phyloP scores from a whole-genome alignment of 2,797 vertebrate species.

The Halcyon chelicuti region DNA sequence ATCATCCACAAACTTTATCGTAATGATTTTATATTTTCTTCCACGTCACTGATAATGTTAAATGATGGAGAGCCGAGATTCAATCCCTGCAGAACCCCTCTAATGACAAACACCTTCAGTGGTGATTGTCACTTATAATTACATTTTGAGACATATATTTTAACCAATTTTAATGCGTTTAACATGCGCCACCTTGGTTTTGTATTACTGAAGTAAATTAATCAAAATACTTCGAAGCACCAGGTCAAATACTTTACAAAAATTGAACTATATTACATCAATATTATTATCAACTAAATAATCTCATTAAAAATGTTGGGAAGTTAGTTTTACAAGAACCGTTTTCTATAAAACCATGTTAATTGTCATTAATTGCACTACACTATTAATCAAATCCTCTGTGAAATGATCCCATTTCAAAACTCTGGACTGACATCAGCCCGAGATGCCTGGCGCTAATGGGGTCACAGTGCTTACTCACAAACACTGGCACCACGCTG shows the following conservation, averaged over 20 bases:
- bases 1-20: background rate
- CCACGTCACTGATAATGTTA: conserved; percentile 2
- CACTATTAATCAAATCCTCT: background rate
- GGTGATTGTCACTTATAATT: background rate
- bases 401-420: background rate
- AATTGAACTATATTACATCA: background rate
- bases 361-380: background rate
- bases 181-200: background rate
- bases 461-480: background rate
- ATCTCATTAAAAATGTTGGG: background rate
- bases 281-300: background rate
- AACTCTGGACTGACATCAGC: background rate
- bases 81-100: background rate
- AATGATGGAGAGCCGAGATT: conserved; percentile 15
- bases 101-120: background rate
- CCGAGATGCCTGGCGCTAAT: background rate
- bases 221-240: background rate
- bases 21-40: conserved; percentile 37
- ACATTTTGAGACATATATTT: background rate
- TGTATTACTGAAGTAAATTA: background rate
- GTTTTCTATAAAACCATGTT: background rate
- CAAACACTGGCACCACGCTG: background rate
- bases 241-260: background rate
- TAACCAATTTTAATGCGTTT: background rate
- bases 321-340: background rate